These are phyloP conservation scores for Brachyistius frenatus DNA, from an alignment of 2,113 vertebrate species.

Conservation along the genomic window DNA sequence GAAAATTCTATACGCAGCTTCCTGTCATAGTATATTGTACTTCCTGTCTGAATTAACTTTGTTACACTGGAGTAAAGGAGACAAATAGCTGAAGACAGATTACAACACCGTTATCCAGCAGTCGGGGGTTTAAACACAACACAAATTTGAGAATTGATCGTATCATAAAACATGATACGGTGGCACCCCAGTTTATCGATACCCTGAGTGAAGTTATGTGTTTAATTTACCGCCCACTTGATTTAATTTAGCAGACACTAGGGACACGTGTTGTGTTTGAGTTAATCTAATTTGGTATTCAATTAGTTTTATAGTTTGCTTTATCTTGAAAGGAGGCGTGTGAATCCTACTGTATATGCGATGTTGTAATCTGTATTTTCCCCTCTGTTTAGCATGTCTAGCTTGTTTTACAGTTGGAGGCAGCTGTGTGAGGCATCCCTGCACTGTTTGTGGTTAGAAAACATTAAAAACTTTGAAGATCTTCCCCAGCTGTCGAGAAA, in stretches of 20 bases:
- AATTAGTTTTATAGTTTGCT: background rate
- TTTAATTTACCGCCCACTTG: conserved; percentile 14
- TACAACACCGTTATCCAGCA: too few relatives aligned
- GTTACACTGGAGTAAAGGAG: too few relatives aligned
- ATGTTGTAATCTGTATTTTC: background rate
- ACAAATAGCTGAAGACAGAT: too few relatives aligned
- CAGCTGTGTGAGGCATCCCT: conserved; percentile 17
- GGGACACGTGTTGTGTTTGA: conserved; percentile 8
- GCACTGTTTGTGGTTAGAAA: conserved; percentile 40
- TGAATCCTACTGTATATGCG: background rate
- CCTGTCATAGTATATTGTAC: too few relatives aligned
- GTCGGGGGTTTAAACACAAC: too few relatives aligned
- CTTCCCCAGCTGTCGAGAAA: conserved; percentile 41
- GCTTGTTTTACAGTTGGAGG: conserved; percentile 17
- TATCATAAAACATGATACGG: too few relatives aligned
- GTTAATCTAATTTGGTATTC: background rate
- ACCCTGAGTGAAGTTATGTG: conserved; percentile 4
- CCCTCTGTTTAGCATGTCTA: conserved; percentile 14
- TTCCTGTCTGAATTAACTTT: too few relatives aligned
- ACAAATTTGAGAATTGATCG: too few relatives aligned
- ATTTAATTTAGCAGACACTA: conserved; percentile 3
- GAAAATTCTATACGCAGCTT: too few relatives aligned
- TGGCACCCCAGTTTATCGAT: too few relatives aligned
- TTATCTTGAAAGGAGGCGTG: background rate
- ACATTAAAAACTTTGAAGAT: conserved; percentile 53